Evolutionary conservation across 2,797 vertebrate species (phyloP).

Genomic region (Morus bassanus): DNA sequence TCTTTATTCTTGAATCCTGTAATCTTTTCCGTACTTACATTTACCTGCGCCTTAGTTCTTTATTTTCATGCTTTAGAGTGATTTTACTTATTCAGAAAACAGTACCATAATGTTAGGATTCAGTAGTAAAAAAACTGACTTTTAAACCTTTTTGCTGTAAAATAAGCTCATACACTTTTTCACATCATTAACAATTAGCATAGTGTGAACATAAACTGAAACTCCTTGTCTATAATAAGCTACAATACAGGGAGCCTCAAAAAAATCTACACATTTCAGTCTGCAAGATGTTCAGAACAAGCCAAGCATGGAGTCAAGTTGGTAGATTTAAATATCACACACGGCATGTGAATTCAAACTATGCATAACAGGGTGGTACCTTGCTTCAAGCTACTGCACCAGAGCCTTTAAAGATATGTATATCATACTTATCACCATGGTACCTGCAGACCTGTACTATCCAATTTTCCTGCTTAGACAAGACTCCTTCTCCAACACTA

Average conservation of each 20-base stretch:
- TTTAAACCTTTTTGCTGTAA: not conserved
- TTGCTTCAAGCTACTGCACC: not conserved
- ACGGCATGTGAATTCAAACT: not conserved
- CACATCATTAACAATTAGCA: not conserved
- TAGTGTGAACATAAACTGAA: not conserved
- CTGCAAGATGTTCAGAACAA: not conserved
- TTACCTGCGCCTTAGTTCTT: not conserved
- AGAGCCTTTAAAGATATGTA: not conserved
- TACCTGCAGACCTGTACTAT: not conserved
- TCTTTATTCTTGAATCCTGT: not conserved
- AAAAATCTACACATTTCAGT: not conserved
- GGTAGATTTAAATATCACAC: not conserved
- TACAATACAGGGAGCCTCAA: not conserved
- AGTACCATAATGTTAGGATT: not conserved
- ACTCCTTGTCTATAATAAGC: not conserved
- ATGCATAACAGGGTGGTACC: not conserved
- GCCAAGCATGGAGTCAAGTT: not conserved
- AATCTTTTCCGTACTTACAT: not conserved
- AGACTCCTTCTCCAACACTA: not conserved
- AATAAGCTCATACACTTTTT: not conserved
- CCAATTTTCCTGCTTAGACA: not conserved
- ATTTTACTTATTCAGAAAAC: not conserved
- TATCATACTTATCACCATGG: not conserved
- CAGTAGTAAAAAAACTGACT: not conserved
- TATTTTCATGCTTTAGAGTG: not conserved